Conservation (phyloP, 2,113 vertebrate genomes). For the Sterrhoptilus dennistouni region DNA sequence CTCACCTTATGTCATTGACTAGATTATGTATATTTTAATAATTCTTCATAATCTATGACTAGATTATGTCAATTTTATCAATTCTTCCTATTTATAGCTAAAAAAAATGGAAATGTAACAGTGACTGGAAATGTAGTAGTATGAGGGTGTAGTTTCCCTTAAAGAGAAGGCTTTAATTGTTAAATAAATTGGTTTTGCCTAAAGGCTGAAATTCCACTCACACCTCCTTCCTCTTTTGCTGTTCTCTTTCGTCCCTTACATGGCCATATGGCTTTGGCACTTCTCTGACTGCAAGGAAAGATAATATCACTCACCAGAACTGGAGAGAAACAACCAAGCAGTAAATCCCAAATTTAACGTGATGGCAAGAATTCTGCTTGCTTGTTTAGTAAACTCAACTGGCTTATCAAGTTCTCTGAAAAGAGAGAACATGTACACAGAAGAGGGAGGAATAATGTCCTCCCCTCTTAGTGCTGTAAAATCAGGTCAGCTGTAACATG, state of each 20-base stretch:
- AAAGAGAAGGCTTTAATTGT: not conserved
- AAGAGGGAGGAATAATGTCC: not conserved
- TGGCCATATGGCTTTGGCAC: not conserved
- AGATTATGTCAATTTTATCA: rapidly evolving
- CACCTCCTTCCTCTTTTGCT: not conserved
- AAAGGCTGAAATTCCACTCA: not conserved
- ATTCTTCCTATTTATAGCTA: not conserved
- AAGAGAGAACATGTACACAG: not conserved
- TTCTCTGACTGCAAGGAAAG: not conserved
- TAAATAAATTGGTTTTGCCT: not conserved
- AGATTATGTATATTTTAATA: rapidly evolving
- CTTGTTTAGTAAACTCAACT: not conserved
- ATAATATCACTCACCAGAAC: not conserved
- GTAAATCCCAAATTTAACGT: not conserved
- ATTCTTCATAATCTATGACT: not conserved
- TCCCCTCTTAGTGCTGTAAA: not conserved
- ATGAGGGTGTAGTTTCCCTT: not conserved
- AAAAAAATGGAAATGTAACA: not conserved
- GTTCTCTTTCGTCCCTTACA: not conserved
- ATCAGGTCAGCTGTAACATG: not conserved
- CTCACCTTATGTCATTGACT: not conserved
- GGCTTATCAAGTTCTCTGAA: not conserved
- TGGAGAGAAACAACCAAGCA: not conserved
- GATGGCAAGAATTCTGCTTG: not conserved
- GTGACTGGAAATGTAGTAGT: not conserved